Base-by-base conservation (phyloP, 2,797 vertebrate genomes). In the Enteromius radiatus region DNA sequence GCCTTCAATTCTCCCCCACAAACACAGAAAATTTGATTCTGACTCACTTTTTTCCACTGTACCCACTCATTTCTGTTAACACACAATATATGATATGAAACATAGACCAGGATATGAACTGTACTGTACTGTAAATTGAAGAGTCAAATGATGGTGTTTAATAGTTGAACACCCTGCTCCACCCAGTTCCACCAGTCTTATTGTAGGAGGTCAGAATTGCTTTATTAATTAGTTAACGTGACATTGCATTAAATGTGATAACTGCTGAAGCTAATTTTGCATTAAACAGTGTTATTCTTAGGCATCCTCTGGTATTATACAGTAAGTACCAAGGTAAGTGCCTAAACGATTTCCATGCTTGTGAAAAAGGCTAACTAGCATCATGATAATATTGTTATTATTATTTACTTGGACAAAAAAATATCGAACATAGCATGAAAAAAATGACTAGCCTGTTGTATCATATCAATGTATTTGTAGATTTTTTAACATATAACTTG, bases 31-130 rank as follows among this genome's bases (percentile, higher is more conserved):
- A 69, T 83, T 68, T 84, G 74, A 63, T 68, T 86, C 49, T 86
- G 84, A 88, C 70, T 87, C 70, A 80, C 59, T 78, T 71, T 56
- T 75, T 73, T 78, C 80, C 81, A 80, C 17, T 67, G 31, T 65
- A 28, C 36, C 82, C 76, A 73, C 70, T 73, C 63, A 81, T 81
- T 87, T 86, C 56, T 76, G 19, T 71, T 12, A 64, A 26, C 31
- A 41, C 31, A 10, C 59, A 56, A 69, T 38, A 56, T 54, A 56
- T 80, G n/a, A 80, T 28, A 69, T 45, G 36, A 76, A 82, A 56
- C 71, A 63, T 47, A 81, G 21, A 52, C 14, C 17, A 61, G 69
- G 23, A 81, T 52, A 74, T 33, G n/a, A 26, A 45, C 74, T 61
- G 68, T 81, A 81, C 56, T 65, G 70, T 65, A 74, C 59, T 80